Evolutionary conservation across 2,888 invertebrate species (phyloP), one percentile per base, ranked within the genome.

Genomic region (Scelioninae gen. 1): DNA sequence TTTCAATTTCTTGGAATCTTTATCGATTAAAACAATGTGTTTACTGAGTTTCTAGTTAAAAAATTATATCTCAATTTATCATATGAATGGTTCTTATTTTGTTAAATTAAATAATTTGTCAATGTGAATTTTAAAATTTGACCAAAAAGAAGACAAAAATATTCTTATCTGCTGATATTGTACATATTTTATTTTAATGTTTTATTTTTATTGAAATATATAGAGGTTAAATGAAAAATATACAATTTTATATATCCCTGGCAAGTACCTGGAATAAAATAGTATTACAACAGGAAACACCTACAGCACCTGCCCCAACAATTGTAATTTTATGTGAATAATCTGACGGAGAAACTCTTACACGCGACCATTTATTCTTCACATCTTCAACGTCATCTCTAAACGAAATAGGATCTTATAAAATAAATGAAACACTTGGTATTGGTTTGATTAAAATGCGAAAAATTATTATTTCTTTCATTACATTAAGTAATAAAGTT

Each of bases 271-370:
- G 94, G 29, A 94, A 93, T 51, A 95, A 92, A 71, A 95, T 93
- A 45, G 93, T 92, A 88, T 94, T 95, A 53, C 94, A 94, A 87
- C 94, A 93, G 0, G 95, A 94, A 92, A 95, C 94, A 56, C 95
- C 95, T 77, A 95, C 95, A 88, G 93, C 93, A 40, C 95, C 95
- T 13, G 94, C 93, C 5, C 95, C 95, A n/a, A 95, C 94, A 65
- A 95, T 91, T 38, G 94, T 94, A 71, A 95, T 93, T 91, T 95
- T 95, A 86, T 91, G n/a, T 23, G 29, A 7, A 16, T 43, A 5
- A 13, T 45, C 9, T 7, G 40, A n/a, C 34, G 11, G 40, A 3
- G 38, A n/a, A 29, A 11, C 16, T 40, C 66, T 51, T 29, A 66
- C 11, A 23, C 23, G 23, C 23, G 23, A 23, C 23, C 23, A 23